Evolutionary conservation across 1,140 invertebrate genomes (phyloP), one percentile per base, ranked within the genome.

Genomic region (Brachystomella parvula): DNA sequence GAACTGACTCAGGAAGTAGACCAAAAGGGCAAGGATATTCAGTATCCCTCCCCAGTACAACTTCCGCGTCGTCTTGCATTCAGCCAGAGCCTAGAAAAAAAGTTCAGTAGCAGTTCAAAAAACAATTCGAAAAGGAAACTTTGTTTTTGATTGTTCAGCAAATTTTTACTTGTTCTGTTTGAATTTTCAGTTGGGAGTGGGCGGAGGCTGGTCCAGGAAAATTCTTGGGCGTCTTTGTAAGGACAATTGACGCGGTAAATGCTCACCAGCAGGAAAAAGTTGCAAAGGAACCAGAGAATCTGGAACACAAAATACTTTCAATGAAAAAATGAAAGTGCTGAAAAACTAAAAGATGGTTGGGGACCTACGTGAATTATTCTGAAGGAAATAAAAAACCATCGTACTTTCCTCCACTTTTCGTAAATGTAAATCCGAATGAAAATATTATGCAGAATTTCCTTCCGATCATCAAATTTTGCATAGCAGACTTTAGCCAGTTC

Each of bases 401-500:
- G 24, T 2, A 62, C 28, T 29, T 62, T 39, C 33, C 44, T 24
- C 60, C 60, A 62, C 24, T 62, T 62, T 62, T 35, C 21, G 26
- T 32, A 29, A 44, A 62, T 39, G 28, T 12, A 62, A 24, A 62
- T 32, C 29, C 28, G 3, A 29, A 44, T 39, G 26, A 62, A 62
- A 15, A 35, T 6, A 44, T 62, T 28, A 26, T 39, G 26, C 3
- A 62, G 26, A 17, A 62, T 47, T 26, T 39, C 60, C 31, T 47
- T 39, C 26, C 60, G 60, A 39, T 39, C 24, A 19, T 62, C 60
- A 39, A 39, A 62, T 29, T 47, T 62, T 47, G 60, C 60, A 29
- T 62, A 62, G 21, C 39, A 32, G 12, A 62, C 31, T 29, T 62
- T 62, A 21, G 60, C 60, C n/a, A 62, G 24, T 29, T 62, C 60